A percentile compares a stretch with the other conserved stretches of the same genome.
Evolutionary conservation across 92 coral and sea anemone species (phyloP).

Genomic region (Epizoanthus ramosus): DNA sequence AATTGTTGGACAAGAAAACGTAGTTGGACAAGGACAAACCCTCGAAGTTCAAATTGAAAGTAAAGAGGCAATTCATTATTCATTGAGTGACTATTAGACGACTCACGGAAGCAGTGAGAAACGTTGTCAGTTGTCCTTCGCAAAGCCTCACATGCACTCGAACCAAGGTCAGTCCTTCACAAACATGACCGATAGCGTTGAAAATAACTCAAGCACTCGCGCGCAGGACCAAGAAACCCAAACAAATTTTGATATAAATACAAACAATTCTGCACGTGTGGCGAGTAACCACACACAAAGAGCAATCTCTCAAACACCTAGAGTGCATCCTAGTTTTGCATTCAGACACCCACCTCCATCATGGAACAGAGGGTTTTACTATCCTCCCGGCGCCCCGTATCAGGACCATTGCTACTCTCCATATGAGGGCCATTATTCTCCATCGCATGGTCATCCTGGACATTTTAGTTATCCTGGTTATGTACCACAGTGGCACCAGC

Average conservation of each 20-base stretch:
- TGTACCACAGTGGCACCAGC: constrained; percentile 74
- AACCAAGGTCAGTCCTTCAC: constrained; percentile 1
- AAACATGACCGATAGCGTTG: constrained; percentile 71
- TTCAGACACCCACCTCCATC: constrained; percentile 61
- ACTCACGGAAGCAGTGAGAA: no score
- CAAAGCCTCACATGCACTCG: not conserved
- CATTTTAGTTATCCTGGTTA: constrained; percentile 71
- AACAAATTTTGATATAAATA: constrained; percentile 80
- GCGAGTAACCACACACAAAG: constrained; percentile 43
- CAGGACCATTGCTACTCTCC: constrained; percentile 62
- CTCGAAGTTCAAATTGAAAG: not conserved
- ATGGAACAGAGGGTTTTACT: constrained; percentile 59
- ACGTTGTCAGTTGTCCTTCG: not conserved
- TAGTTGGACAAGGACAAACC: no score
- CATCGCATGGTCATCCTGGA: constrained; percentile 52
- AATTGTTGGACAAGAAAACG: not conserved
- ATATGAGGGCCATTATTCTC: constrained; percentile 66
- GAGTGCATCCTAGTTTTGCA: constrained; percentile 37
- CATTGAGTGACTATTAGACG: no score
- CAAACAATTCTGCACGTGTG: constrained; percentile 47
- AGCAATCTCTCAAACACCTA: constrained; percentile 22
- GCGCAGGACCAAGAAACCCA: constrained; percentile 94
- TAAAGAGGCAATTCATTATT: not conserved
- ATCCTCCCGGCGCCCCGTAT: constrained; percentile 53
- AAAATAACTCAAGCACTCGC: constrained; percentile 52